Base-by-base conservation (phyloP, 2,888 invertebrate species). In the Dimorphilus gyrociliatus region DNA sequence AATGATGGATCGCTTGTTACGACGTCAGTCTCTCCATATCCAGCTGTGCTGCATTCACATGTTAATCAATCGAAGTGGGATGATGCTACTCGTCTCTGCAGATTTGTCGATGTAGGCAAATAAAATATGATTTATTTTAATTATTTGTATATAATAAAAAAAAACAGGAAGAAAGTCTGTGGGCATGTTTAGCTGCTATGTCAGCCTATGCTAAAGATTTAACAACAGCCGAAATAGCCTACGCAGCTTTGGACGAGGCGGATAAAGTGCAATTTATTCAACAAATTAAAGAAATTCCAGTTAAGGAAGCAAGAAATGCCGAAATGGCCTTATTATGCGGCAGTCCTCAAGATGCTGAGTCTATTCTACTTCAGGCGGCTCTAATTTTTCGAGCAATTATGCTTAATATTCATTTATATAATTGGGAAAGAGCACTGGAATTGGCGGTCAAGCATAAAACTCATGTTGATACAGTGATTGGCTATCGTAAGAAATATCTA, bases 101-200 rank as follows among this genome's bases (percentile, higher is more conserved):
- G 75, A 37, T 69, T 72, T 46, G 69, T 74, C 25, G 73, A 72
- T 62, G 72, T 72, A 54, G 45, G 38, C 25, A 18, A 16, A 5
- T 18, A 28, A n/a, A n/a, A n/a, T n/a, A n/a, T n/a, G n/a, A n/a
- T n/a, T n/a, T n/a, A n/a, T n/a, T n/a, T n/a, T n/a, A n/a, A n/a
- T n/a, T n/a, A n/a, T n/a, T n/a, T n/a, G n/a, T n/a, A n/a, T n/a
- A n/a, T n/a, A n/a, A n/a, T n/a, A n/a, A n/a, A n/a, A n/a, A n/a
- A n/a, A n/a, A n/a, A 6, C 41, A 58, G 56, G 56, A 58, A 34
- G 53, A 55, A 7, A 41, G 43, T 3, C 65, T 90, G 12, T 97
- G 94, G 94, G 81, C 88, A 0, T 84, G 84, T 42, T 67, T 94
- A 44, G 94, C 92, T 0, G 84, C 85, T 0, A 69, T 90, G 57